Percentiles rank a stretch among this genome's conserved stretches.
Evolutionary conservation across 64 coral and sea anemone genomes (phyloP).

Genomic region (Pocillopora damicornis): DNA sequence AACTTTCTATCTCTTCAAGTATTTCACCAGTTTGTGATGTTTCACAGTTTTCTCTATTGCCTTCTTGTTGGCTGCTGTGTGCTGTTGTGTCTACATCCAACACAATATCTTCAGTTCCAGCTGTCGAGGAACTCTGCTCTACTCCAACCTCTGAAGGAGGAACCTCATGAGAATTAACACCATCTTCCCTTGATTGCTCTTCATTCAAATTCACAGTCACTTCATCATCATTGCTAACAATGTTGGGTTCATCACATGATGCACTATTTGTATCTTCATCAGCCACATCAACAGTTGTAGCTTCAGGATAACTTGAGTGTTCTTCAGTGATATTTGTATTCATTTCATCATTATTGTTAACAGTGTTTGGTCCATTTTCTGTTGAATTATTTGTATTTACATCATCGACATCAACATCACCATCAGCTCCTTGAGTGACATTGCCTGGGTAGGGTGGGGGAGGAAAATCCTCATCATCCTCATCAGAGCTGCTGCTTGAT

Average conservation of each 20-base stretch:
- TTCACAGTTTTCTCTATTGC: not conserved
- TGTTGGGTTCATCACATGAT: too few species aligned
- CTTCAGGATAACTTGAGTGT: not conserved
- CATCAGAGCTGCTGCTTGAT: slow-evolving; percentile 13
- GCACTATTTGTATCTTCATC: not conserved
- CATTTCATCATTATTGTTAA: not conserved
- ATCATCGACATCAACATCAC: not conserved
- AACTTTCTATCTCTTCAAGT: not conserved
- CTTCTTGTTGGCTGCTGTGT: not conserved
- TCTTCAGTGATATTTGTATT: not conserved
- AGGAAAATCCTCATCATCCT: slow-evolving; percentile 2
- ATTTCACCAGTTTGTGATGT: not conserved
- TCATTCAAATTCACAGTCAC: too few species aligned
- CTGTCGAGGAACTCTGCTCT: not conserved
- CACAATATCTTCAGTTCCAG: not conserved
- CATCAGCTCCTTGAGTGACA: not conserved
- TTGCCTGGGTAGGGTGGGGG: slow-evolving; percentile 22
- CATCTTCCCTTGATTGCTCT: too few species aligned
- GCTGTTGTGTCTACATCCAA: not conserved
- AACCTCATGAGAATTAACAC: too few species aligned
- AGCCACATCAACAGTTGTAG: not conserved
- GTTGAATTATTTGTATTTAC: not conserved
- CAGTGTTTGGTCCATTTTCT: not conserved
- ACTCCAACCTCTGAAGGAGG: too few species aligned
- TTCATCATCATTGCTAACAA: too few species aligned